Conservation (phyloP, 2,113 vertebrate genomes). For the Nannospalax galili region DNA sequence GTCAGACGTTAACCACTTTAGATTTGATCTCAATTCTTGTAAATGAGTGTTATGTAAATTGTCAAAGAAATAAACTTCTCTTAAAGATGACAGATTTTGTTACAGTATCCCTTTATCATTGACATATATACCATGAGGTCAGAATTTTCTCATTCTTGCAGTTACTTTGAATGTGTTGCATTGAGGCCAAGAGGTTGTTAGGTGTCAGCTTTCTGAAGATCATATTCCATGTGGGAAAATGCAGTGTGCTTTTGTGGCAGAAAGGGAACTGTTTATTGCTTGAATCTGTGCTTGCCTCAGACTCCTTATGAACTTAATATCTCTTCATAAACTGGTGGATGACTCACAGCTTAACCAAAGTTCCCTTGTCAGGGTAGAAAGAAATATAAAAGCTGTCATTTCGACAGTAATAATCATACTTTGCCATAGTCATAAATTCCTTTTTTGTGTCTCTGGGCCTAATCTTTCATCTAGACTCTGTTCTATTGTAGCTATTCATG, state of each 20-base stretch:
- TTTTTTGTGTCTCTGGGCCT: conserved; percentile 20
- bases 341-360: conserved; percentile 62
- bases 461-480: conserved; percentile 65
- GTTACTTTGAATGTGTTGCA: conserved; percentile 54
- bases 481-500: conserved; percentile 63
- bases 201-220: conserved; percentile 73
- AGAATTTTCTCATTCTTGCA: conserved; percentile 34
- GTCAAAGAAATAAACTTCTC: conserved; percentile 19
- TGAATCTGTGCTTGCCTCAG: conserved; percentile 33
- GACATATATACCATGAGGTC: not conserved
- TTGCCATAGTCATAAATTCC: conserved; percentile 61
- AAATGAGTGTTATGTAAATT: conserved; percentile 8
- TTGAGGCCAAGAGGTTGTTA: conserved; percentile 46
- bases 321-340: conserved; percentile 53
- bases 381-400: conserved; percentile 72
- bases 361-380: conserved; percentile 62
- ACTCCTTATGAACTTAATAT: conserved; percentile 68
- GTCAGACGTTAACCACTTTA: conserved; percentile 57
- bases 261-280: conserved; percentile 65
- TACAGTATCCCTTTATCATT: not conserved
- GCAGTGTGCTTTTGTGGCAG: conserved; percentile 53
- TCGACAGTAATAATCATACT: conserved; percentile 65
- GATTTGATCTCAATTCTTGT: conserved; percentile 61
- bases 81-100: conserved; percentile 24
- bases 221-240: conserved; percentile 80